Percentiles rank a stretch among this genome's conserved stretches.
These are phyloP conservation scores for Melanostigma gelatinosum DNA, from an alignment of 2,113 vertebrate genomes.

Conservation along the genomic window DNA sequence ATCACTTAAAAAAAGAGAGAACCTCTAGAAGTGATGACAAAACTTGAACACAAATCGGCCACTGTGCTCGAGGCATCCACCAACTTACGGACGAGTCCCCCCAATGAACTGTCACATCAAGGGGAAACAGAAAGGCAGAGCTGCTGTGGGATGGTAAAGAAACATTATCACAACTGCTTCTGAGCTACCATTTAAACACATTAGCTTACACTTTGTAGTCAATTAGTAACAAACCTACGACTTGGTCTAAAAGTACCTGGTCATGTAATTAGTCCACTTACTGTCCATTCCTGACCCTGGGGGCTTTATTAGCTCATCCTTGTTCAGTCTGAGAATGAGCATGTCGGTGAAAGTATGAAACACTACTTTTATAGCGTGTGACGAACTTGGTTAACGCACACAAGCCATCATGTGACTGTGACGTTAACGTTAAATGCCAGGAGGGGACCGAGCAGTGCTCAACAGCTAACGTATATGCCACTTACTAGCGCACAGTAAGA, in stretches of 20 bases:
- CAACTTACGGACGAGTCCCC: not conserved
- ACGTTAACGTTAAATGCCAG: constrained; percentile 27
- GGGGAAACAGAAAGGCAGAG: not conserved
- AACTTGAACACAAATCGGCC: not conserved
- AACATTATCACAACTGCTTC: not conserved
- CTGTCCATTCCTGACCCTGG: constrained; percentile 43
- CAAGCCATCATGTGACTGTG: constrained; percentile 47
- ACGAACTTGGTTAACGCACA: not conserved
- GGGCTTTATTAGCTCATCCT: constrained; percentile 40
- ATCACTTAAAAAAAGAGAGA: not conserved
- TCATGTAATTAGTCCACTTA: constrained; percentile 45
- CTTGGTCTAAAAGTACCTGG: constrained; percentile 39
- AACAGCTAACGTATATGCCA: not conserved
- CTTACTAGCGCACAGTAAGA: not conserved
- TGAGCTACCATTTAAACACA: not conserved
- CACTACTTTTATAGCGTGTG: constrained; percentile 23
- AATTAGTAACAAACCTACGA: not conserved
- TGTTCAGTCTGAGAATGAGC: constrained; percentile 46
- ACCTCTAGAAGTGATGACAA: not conserved
- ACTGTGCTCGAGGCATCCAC: not conserved
- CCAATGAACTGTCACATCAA: constrained; percentile 5
- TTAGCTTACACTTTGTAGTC: not conserved
- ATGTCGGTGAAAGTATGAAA: constrained; percentile 23
- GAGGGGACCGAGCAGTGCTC: not conserved
- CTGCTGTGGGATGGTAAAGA: not conserved